Percentiles rank a stretch among this genome's conserved stretches.
Evolutionary conservation across 2,888 invertebrate genomes (phyloP).

Genomic region (Tethea ocularis): DNA sequence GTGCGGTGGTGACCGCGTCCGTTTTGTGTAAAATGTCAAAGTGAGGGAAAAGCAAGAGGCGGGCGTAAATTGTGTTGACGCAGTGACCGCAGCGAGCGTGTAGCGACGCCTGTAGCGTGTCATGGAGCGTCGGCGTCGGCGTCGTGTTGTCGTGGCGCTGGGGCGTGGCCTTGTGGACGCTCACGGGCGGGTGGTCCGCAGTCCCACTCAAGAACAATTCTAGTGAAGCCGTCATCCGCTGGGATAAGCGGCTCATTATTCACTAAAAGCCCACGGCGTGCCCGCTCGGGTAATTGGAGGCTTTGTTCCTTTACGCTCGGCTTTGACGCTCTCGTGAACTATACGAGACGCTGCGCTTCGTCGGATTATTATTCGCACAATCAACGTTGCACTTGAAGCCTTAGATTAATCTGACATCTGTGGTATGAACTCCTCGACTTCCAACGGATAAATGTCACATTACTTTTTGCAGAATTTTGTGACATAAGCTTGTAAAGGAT

Average conservation of each 20-base stretch:
- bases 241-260: slow-evolving; percentile 82
- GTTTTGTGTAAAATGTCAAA: slow-evolving; percentile 77
- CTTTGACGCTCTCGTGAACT: slow-evolving; percentile 72
- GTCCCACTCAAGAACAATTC: slow-evolving; percentile 73
- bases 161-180: slow-evolving; percentile 22
- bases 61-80: slow-evolving; percentile 69
- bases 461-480: slow-evolving; percentile 53
- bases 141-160: background rate
- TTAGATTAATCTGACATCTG: slow-evolving; percentile 74
- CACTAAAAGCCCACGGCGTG: slow-evolving; percentile 82
- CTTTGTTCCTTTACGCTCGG: slow-evolving; percentile 78
- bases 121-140: slow-evolving; percentile 25
- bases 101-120: slow-evolving; percentile 19
- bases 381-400: slow-evolving; percentile 65
- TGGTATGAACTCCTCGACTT: slow-evolving; percentile 64
- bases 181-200: slow-evolving; percentile 60
- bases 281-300: slow-evolving; percentile 79
- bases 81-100: slow-evolving; percentile 54
- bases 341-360: slow-evolving; percentile 52
- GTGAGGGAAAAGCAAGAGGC: slow-evolving; percentile 60
- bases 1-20: slow-evolving; percentile 65
- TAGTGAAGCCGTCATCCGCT: slow-evolving; percentile 73
- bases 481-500: slow-evolving; percentile 38
- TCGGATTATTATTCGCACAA: slow-evolving; percentile 77
- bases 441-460: slow-evolving; percentile 57